Evolutionary conservation across 2,888 invertebrate genomes (phyloP).

Genomic region (Nomada fabriciana): DNA sequence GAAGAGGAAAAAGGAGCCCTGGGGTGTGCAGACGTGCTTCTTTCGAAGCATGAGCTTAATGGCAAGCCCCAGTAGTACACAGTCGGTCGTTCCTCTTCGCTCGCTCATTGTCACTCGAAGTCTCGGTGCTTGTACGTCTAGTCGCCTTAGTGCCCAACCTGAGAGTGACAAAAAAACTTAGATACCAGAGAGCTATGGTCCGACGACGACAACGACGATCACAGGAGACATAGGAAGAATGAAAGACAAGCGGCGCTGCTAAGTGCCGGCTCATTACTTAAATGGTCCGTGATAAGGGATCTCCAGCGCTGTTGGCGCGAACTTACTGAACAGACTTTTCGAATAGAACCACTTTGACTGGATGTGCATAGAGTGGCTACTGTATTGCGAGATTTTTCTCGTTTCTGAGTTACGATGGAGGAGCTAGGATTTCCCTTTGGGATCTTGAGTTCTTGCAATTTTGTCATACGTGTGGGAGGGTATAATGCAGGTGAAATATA

Average conservation of each 20-base stretch:
- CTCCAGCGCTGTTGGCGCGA: constrained; percentile 10
- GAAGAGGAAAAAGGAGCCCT: constrained; percentile 25
- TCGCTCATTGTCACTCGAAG: constrained; percentile 55
- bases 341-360: neutral
- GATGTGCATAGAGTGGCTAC: too few relatives aligned
- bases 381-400: neutral
- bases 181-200: neutral
- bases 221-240: constrained; percentile 14
- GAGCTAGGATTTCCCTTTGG: too few relatives aligned
- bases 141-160: neutral
- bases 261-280: constrained; percentile 68
- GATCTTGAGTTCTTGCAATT: too few relatives aligned
- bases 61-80: constrained; percentile 25
- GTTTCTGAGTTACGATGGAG: too few relatives aligned
- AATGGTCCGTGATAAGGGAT: constrained; percentile 59
- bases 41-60: constrained; percentile 53
- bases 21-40: constrained; percentile 42
- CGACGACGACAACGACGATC: constrained; percentile 27
- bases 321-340: constrained; percentile 20
- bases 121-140: constrained; percentile 4
- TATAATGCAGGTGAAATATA: too few relatives aligned
- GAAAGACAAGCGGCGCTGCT: constrained; percentile 54
- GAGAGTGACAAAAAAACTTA: constrained; percentile 8
- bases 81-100: constrained; percentile 13
- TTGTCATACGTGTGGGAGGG: too few relatives aligned